phyloP scores from a whole-genome alignment of 1,140 invertebrate species.

The Pseudomyrmex concolor region DNA sequence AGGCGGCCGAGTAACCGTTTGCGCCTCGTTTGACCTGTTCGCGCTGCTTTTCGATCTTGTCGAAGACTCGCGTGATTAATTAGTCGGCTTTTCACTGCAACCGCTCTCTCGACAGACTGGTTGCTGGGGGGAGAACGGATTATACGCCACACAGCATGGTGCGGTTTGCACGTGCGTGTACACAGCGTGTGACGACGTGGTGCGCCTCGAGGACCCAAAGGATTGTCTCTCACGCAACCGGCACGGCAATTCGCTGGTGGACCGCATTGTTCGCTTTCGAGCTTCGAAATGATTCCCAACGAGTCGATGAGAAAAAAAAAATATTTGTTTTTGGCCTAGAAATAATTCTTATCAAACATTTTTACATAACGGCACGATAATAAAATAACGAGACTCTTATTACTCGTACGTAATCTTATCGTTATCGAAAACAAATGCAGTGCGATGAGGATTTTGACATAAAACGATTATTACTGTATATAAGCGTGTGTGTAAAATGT shows the following conservation, averaged over 20 bases:
- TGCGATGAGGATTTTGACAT: too few species aligned
- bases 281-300: conserved; percentile 29
- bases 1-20: conserved; percentile 38
- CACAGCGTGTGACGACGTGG: not conserved
- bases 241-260: not conserved
- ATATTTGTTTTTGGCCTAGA: not conserved
- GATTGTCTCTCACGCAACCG: conserved; percentile 22
- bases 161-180: conserved; percentile 38
- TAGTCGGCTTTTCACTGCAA: conserved; percentile 54
- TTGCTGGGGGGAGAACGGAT: conserved; percentile 62
- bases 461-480: too few species aligned
- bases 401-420: too few species aligned
- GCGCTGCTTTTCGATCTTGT: conserved; percentile 60
- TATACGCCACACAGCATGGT: conserved; percentile 45
- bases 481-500: too few species aligned
- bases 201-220: not conserved
- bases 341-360: not conserved
- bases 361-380: not conserved
- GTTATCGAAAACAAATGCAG: too few species aligned
- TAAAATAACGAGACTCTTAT: too few species aligned
- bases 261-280: conserved; percentile 42
- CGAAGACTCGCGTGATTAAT: conserved; percentile 60
- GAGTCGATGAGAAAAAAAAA: not conserved
- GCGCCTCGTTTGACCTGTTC: conserved; percentile 62
- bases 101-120: conserved; percentile 56